Percentiles rank a stretch among this genome's conserved stretches.
These are phyloP conservation scores for Ceratina japonica DNA, from an alignment of 1,140 invertebrate genomes.

Conservation along the genomic window DNA sequence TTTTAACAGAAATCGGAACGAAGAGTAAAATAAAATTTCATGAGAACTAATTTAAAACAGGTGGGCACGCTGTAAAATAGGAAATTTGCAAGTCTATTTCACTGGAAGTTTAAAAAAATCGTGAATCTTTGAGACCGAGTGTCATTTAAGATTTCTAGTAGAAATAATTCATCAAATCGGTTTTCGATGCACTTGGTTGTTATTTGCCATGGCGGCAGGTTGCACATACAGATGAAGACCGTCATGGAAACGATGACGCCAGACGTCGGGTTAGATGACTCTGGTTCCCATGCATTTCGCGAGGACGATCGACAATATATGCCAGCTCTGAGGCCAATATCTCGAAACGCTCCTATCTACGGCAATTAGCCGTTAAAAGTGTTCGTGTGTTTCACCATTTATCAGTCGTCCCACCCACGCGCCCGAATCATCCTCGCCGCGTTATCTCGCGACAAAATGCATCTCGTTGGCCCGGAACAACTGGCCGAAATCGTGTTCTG, in stretches of 20 bases:
- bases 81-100: too few species aligned
- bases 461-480: constrained; percentile 66
- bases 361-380: constrained; percentile 77
- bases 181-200: background rate
- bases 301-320: constrained; percentile 58
- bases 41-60: too few species aligned
- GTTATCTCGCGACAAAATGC: constrained; percentile 73
- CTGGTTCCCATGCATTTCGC: constrained; percentile 72
- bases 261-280: constrained; percentile 54
- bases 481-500: constrained; percentile 58
- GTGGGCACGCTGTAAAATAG: too few species aligned
- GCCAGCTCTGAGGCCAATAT: constrained; percentile 54
- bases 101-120: too few species aligned
- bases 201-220: background rate
- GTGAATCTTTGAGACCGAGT: too few species aligned
- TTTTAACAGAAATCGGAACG: too few species aligned
- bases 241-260: constrained; percentile 49
- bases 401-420: constrained; percentile 67
- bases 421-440: constrained; percentile 48
- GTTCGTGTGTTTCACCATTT: constrained; percentile 71
- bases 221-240: constrained; percentile 29
- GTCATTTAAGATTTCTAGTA: too few species aligned
- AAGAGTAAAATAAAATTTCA: too few species aligned
- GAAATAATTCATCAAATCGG: background rate
- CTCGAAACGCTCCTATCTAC: constrained; percentile 63